Evolutionary conservation across 2,113 vertebrate species (phyloP).

Genomic region (cat (Felis catus)): DNA sequence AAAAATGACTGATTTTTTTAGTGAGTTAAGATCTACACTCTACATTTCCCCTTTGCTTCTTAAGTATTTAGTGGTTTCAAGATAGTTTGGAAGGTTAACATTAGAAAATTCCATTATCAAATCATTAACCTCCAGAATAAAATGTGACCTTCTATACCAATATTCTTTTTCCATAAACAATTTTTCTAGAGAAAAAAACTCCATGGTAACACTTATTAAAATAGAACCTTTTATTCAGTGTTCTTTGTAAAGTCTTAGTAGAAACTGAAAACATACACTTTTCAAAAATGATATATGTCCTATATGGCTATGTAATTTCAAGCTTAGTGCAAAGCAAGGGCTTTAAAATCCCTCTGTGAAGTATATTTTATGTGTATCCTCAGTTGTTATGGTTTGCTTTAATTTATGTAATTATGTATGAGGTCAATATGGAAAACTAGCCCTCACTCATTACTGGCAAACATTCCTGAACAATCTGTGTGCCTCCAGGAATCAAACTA

Average conservation of each 20-base stretch:
- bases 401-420: conserved; percentile 74
- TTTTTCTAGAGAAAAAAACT: conserved; percentile 30
- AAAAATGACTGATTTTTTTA: not conserved
- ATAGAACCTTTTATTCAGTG: not conserved
- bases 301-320: conserved; percentile 71
- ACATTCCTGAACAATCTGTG: conserved; percentile 65
- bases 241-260: not conserved
- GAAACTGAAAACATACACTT: conserved; percentile 47
- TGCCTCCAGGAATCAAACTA: conserved; percentile 44
- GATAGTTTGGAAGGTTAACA: not conserved
- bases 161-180: conserved; percentile 36
- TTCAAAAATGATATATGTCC: conserved; percentile 64
- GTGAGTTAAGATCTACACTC: not conserved
- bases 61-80: conserved; percentile 7
- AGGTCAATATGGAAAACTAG: conserved; percentile 73
- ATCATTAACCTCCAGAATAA: conserved; percentile 28
- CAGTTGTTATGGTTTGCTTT: conserved; percentile 65
- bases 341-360: conserved; percentile 34
- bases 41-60: not conserved
- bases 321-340: conserved; percentile 9
- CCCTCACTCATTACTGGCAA: conserved; percentile 58
- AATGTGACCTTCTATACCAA: not conserved
- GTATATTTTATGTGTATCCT: conserved; percentile 57
- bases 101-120: conserved; percentile 43
- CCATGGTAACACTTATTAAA: conserved; percentile 42